Evolutionary conservation across 2,797 vertebrate genomes (phyloP), one percentile per base, ranked within the genome.

Genomic region (Sebastes variabilis): DNA sequence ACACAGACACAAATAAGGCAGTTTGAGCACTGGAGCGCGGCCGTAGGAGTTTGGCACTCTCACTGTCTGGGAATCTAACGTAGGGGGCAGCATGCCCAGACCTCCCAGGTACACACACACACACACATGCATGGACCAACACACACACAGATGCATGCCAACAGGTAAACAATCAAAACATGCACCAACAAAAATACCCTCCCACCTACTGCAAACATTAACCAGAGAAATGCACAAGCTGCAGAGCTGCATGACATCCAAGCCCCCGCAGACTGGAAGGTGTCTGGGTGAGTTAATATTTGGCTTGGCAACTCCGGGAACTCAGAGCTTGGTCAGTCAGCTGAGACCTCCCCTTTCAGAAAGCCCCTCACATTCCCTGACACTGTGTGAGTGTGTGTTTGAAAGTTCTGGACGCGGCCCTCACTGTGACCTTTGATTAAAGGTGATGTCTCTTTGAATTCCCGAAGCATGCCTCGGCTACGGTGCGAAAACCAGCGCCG

Each of bases 201-300:
- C 65, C 73, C 60, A 54, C 58, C 61, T 36, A 49, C 58, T 82
- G 62, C 71, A 86, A 89, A 90, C 82, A 93, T 89, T 91, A 92
- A 91, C 89, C 72, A 30, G 68, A 60, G 75, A 72, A 79, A 80
- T 29, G 68, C 72, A 36, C 12, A 24, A 58, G 58, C 68, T 71
- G 52, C 75, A 72, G 27, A 60, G 55, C 80, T 78, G 77, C 71
- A 64, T 58, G 80, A 65, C 73, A 77, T 72, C 77, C 71, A 49
- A 30, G 80, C 72, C 72, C 68, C 42, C 24, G 79, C 58, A 65
- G 69, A 88, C 67, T 25, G 49, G 24, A 82, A 70, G 72, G 87
- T 88, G 83, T 92, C 83, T 81, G 61, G 69, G 80, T 83, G 89
- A 90, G 93, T 94, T 93, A 92, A 93, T 94, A 80, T 94, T 94